Evolutionary conservation across 2,113 vertebrate species (phyloP).

Genomic region (Leptocoma aspasia): DNA sequence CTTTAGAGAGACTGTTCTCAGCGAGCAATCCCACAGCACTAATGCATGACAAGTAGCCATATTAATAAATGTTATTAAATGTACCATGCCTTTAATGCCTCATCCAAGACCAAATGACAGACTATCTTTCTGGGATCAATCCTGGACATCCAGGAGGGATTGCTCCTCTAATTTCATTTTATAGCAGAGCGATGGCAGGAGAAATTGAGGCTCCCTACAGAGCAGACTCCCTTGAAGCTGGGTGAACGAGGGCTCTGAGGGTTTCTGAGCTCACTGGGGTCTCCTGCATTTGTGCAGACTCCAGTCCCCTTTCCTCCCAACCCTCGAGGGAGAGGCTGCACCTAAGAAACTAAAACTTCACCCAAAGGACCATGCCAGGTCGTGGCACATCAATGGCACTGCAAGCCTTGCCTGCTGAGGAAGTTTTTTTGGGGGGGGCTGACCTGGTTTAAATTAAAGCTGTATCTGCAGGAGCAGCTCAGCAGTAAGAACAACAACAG

Average conservation of each 20-base stretch:
- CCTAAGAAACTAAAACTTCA: background rate
- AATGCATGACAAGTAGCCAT: background rate
- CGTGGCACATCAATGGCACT: accelerated
- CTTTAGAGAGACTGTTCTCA: background rate
- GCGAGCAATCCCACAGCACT: background rate
- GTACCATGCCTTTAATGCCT: background rate
- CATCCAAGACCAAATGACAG: background rate
- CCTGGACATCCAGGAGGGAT: background rate
- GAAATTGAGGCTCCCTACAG: background rate
- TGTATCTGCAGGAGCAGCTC: background rate
- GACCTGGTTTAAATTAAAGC: background rate
- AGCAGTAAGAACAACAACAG: background rate
- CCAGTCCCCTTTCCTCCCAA: background rate
- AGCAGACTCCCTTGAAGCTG: accelerated
- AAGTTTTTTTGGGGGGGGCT: background rate
- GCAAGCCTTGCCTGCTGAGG: background rate
- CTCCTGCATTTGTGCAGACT: background rate
- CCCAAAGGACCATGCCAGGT: background rate
- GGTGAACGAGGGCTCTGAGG: accelerated
- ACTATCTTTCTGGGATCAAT: background rate
- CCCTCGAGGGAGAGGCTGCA: accelerated
- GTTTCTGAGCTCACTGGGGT: background rate
- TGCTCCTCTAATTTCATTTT: background rate
- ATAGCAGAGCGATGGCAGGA: background rate
- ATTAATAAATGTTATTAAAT: background rate